Conservation (phyloP, 2,797 vertebrate species). For the Dallia pectoralis region DNA sequence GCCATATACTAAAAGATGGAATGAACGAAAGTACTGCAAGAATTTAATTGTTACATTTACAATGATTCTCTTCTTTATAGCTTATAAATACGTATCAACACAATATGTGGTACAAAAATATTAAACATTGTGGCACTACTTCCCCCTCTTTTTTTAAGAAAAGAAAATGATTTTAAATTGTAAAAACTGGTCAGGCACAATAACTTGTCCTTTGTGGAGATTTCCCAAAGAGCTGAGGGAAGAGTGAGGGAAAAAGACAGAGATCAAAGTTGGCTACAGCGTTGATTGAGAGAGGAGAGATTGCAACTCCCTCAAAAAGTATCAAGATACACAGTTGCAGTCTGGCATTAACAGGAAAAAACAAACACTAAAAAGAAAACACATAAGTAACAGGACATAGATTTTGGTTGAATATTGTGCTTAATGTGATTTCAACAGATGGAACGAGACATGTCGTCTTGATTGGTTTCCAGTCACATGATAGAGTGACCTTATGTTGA, state of each 20-base stretch:
- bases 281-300: neutral
- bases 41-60: slow-evolving; percentile 84
- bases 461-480: neutral
- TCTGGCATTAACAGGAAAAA: slow-evolving; percentile 29
- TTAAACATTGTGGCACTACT: slow-evolving; percentile 76
- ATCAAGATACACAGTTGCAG: slow-evolving; percentile 29
- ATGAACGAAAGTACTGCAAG: slow-evolving; percentile 86
- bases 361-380: slow-evolving; percentile 15
- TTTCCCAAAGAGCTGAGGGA: slow-evolving; percentile 5
- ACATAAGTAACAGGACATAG: slow-evolving; percentile 6
- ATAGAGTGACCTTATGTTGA: neutral
- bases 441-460: neutral
- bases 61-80: slow-evolving; percentile 81
- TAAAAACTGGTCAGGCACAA: slow-evolving; percentile 77
- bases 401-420: slow-evolving; percentile 54
- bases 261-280: neutral
- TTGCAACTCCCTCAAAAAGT: no score
- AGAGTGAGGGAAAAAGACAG: neutral
- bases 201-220: slow-evolving; percentile 59
- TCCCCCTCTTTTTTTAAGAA: slow-evolving; percentile 27
- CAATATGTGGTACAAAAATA: slow-evolving; percentile 88
- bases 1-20: slow-evolving; percentile 79
- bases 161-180: slow-evolving; percentile 60
- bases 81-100: slow-evolving; percentile 94
- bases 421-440: neutral